Base-by-base conservation (phyloP, 2,113 vertebrate species). In the Chaenogobius annularis region DNA sequence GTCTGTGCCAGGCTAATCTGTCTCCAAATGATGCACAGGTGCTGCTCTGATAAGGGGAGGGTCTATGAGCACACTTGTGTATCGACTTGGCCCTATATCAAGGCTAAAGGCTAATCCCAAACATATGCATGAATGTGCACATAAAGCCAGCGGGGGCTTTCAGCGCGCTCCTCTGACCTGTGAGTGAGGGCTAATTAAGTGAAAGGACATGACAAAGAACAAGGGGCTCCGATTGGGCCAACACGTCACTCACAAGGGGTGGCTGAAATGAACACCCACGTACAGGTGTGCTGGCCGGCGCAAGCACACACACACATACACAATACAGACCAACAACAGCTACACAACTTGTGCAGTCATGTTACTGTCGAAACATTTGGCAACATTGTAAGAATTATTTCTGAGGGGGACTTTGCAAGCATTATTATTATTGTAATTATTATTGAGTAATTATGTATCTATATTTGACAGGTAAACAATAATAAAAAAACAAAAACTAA, bases 161-260 rank as follows among this genome's bases (percentile, higher is more conserved):
- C 77, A 81, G 78, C 46, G 66, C 69, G 65, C 77, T 77, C 66
- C 80, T 75, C 70, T 85, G 79, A 87, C 82, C 85, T 82, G 70
- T 84, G 89, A 89, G 88, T 88, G 90, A 89, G 75, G 78, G 69
- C 82, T 90, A 89, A 93, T 91, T 89, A 92, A 92, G 82, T 88
- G 75, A 78, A 77, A 67, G 83, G 87, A 82, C 82, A 91, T 88
- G 83, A 91, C 85, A 89, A 93, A 86, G 88, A 90, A 91, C 88
- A 91, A 91, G 89, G 80, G 82, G 72, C 71, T 85, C 77, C 62
- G 64, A 77, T 70, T 68, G 87, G 58, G 90, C 88, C 90, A 90
- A 88, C 82, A 69, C 85, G 85, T 92, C 92, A 92, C 87, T 92
- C 92, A 92, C 86, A 90, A 87, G 89, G 84, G 71, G 79, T 75